phyloP scores from a whole-genome alignment of 2,888 invertebrate species.

The Spatulosminthurus flaviceps region DNA sequence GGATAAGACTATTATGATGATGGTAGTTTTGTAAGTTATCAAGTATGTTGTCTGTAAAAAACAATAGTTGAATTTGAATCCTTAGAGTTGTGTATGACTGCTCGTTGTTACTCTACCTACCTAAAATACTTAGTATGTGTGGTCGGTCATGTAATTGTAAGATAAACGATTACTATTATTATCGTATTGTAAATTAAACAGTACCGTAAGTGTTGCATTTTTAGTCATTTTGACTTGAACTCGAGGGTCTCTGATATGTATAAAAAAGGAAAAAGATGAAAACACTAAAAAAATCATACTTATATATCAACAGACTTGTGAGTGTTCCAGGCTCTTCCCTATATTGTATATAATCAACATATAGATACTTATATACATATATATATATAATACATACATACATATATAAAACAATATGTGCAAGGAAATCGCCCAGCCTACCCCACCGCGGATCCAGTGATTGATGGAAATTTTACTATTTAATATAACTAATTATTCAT shows the following conservation, averaged over 20 bases:
- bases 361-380: no score
- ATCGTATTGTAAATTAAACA: constrained; percentile 4
- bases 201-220: constrained; percentile 26
- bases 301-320: constrained; percentile 14
- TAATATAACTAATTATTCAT: constrained; percentile 24
- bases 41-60: not conserved
- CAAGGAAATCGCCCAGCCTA: not conserved
- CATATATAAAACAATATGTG: constrained; percentile 14
- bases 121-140: not conserved
- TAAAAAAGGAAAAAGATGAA: constrained; percentile 9
- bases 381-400: no score
- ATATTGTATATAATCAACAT: not conserved
- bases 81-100: constrained; percentile 14
- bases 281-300: not conserved
- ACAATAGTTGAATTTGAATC: not conserved
- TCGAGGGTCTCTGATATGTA: constrained; percentile 25
- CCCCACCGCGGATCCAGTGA: constrained; percentile 19
- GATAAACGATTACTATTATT: constrained; percentile 5
- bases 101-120: not conserved
- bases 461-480: constrained; percentile 18
- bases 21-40: constrained; percentile 10
- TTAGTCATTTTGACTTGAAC: constrained; percentile 21
- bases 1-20: not conserved
- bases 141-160: constrained; percentile 5
- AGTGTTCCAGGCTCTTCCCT: constrained; percentile 18